These are phyloP conservation scores for Peromyscus californicus DNA, from an alignment of 2,113 vertebrate genomes.

Conservation along the genomic window DNA sequence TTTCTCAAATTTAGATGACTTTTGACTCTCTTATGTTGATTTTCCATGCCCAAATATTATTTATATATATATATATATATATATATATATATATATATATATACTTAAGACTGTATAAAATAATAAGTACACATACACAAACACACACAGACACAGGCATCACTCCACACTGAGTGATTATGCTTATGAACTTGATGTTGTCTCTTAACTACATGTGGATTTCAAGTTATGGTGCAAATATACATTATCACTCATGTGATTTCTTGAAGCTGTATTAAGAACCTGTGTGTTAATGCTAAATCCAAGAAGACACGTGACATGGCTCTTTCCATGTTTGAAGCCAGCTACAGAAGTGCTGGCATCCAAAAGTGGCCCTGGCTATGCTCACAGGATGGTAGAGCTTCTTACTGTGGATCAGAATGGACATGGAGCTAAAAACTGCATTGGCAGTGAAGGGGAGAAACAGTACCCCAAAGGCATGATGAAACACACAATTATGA, in stretches of 20 bases:
- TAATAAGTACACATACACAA: neutral
- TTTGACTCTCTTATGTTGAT: neutral
- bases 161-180: neutral
- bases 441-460: fast-evolving
- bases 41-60: neutral
- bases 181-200: neutral
- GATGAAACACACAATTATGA: neutral
- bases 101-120: neutral
- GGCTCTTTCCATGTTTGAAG: neutral
- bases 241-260: neutral
- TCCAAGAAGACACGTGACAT: neutral
- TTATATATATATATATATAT: neutral
- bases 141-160: neutral
- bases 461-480: neutral
- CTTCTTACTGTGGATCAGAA: neutral
- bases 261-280: neutral
- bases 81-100: neutral
- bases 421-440: neutral
- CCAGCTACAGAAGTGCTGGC: neutral
- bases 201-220: neutral
- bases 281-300: neutral
- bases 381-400: neutral
- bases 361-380: neutral
- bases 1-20: neutral
- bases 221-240: neutral